Conservation (phyloP, 1,140 invertebrate species). For the Galleria mellonella region DNA sequence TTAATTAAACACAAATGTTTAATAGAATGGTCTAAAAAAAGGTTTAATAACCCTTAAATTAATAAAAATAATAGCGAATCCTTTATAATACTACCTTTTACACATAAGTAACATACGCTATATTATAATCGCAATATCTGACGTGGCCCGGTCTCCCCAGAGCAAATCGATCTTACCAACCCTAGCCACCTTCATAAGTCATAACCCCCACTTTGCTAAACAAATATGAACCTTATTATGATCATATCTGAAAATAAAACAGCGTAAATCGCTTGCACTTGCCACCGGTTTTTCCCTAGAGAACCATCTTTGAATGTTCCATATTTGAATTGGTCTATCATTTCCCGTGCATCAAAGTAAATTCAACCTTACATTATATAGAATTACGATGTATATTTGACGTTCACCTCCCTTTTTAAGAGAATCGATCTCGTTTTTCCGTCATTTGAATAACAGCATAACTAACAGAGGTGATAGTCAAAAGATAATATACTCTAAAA, state of each 20-base stretch:
- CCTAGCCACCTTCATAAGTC: constrained; percentile 24
- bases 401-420: constrained; percentile 27
- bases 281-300: constrained; percentile 59
- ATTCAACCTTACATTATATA: constrained; percentile 6
- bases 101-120: constrained; percentile 17
- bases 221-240: constrained; percentile 18
- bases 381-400: constrained; percentile 14
- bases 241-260: constrained; percentile 5
- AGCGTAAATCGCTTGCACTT: constrained; percentile 21
- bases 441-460: constrained; percentile 21
- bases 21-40: too few species aligned
- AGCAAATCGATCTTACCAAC: constrained; percentile 58
- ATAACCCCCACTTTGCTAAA: constrained; percentile 15
- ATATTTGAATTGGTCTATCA: constrained; percentile 65
- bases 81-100: too few species aligned
- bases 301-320: constrained; percentile 67
- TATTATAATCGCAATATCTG: constrained; percentile 37
- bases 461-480: constrained; percentile 11
- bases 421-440: constrained; percentile 63
- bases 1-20: too few species aligned
- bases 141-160: constrained; percentile 41
- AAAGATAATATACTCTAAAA: constrained; percentile 20
- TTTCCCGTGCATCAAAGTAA: constrained; percentile 18
- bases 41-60: too few species aligned
- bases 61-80: too few species aligned